These are phyloP conservation scores for Halcyon smyrnensis DNA, from an alignment of 2,797 vertebrate species.

Conservation along the genomic window DNA sequence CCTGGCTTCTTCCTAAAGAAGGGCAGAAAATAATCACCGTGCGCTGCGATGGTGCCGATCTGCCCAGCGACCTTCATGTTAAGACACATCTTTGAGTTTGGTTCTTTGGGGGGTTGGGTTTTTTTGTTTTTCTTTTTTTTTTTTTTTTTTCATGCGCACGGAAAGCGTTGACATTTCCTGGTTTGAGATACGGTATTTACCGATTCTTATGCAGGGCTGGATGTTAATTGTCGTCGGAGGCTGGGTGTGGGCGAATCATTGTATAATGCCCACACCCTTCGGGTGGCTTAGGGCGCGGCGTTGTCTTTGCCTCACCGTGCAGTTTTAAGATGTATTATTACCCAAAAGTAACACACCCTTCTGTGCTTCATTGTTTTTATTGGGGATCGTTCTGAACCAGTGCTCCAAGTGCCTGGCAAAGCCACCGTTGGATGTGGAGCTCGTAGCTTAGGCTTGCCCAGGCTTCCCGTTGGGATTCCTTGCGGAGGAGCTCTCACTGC, in stretches of 20 bases:
- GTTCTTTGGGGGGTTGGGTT: not conserved
- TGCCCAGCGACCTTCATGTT: not conserved
- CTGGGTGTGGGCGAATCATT: slow-evolving; percentile 54
- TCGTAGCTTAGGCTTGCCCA: not conserved
- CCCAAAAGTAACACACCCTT: slow-evolving; percentile 1
- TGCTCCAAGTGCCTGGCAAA: slow-evolving; percentile 22
- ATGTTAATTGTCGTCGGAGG: slow-evolving; percentile 32
- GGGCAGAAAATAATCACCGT: not conserved
- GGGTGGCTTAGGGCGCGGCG: slow-evolving; percentile 37
- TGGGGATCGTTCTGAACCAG: not conserved
- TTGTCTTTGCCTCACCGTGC: slow-evolving; percentile 56
- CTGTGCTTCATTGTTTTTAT: slow-evolving; percentile 41
- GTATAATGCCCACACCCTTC: slow-evolving; percentile 59
- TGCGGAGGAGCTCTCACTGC: not conserved
- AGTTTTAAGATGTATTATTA: slow-evolving; percentile 54
- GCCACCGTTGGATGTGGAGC: not conserved
- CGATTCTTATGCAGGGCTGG: not conserved
- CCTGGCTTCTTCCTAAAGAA: not conserved
- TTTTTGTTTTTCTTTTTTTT: not conserved
- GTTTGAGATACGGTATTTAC: not conserved
- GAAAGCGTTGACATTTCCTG: not conserved
- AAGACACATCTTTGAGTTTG: not conserved
- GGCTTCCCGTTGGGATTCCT: slow-evolving; percentile 8
- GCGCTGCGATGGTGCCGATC: not conserved
- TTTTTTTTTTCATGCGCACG: too few species aligned